Percentiles rank a stretch among this genome's conserved stretches.
phyloP scores from a whole-genome alignment of 2,113 vertebrate genomes.

The Carassius auratus region DNA sequence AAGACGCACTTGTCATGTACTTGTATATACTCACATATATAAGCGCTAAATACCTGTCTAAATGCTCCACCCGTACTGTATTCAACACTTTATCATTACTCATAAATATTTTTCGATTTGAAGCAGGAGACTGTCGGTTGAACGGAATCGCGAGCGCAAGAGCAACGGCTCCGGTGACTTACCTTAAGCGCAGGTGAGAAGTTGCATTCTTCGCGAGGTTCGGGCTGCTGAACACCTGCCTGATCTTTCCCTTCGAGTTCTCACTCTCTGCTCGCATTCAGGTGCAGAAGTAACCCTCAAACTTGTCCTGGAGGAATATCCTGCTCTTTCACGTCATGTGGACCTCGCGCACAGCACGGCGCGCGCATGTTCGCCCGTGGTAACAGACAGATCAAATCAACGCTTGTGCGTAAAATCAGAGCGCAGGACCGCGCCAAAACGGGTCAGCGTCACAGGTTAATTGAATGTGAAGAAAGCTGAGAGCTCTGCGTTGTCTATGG shows the following conservation, averaged over 20 bases:
- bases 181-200: constrained; percentile 54
- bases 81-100: not conserved
- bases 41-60: not conserved
- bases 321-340: constrained; percentile 35
- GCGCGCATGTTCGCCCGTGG: constrained; percentile 41
- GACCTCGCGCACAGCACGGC: constrained; percentile 32
- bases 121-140: not conserved
- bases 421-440: not conserved
- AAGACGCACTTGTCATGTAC: not conserved
- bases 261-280: constrained; percentile 35
- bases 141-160: not conserved
- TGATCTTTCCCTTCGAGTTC: constrained; percentile 54
- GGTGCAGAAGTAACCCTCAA: constrained; percentile 49
- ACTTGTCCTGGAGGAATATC: constrained; percentile 51
- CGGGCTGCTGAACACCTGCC: constrained; percentile 45
- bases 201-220: constrained; percentile 38
- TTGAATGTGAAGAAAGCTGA: constrained; percentile 10
- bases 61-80: constrained; percentile 13
- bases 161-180: constrained; percentile 8
- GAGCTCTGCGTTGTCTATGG: not conserved
- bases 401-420: not conserved
- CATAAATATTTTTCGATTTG: not conserved
- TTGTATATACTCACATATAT: not conserved
- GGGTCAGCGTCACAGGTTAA: constrained; percentile 39
- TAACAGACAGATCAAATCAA: constrained; percentile 28